Conservation (phyloP, 2,888 invertebrate species). For the Orthosia cruda region DNA sequence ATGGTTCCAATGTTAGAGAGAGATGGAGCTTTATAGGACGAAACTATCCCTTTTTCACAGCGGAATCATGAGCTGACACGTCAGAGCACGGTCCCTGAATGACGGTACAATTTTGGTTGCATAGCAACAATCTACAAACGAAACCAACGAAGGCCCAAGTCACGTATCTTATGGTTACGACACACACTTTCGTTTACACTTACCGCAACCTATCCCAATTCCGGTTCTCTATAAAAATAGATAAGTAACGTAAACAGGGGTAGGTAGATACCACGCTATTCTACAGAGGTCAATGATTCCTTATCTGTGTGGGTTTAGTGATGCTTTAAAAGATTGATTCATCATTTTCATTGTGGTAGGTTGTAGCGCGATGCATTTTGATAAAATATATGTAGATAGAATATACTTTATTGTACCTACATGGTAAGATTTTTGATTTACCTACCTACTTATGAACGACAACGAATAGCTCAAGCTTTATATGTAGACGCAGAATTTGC, state of each 20-base stretch:
- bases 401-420: too few relatives aligned
- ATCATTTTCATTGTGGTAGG: slow-evolving; percentile 8
- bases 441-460: too few relatives aligned
- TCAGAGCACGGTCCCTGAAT: too few relatives aligned
- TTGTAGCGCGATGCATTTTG: not conserved
- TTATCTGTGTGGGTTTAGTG: slow-evolving; percentile 40
- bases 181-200: slow-evolving; percentile 51
- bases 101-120: slow-evolving; percentile 5
- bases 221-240: slow-evolving; percentile 70
- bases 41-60: too few relatives aligned
- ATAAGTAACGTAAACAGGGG: slow-evolving; percentile 70
- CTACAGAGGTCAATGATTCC: slow-evolving; percentile 48
- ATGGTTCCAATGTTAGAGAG: too few relatives aligned
- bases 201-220: slow-evolving; percentile 69
- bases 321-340: slow-evolving; percentile 38
- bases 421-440: too few relatives aligned
- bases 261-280: slow-evolving; percentile 33
- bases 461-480: not conserved
- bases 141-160: slow-evolving; percentile 3
- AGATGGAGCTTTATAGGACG: too few relatives aligned
- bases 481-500: not conserved
- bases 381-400: not conserved
- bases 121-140: slow-evolving; percentile 4
- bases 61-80: too few relatives aligned
- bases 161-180: slow-evolving; percentile 16